These are phyloP conservation scores for Neuroterus valhalla DNA, from an alignment of 1,140 invertebrate species.

Conservation along the genomic window DNA sequence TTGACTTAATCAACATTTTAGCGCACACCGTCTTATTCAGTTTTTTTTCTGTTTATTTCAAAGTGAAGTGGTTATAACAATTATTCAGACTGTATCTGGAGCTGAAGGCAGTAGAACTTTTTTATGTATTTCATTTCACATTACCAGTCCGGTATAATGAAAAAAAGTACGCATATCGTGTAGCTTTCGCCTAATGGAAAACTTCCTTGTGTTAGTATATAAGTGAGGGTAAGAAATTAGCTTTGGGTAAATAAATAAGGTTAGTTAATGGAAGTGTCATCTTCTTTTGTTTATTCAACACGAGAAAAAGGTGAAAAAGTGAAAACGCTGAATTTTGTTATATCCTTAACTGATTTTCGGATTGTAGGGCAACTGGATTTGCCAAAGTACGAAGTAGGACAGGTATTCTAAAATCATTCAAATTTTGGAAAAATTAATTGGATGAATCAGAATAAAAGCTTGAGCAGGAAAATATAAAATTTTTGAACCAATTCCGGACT, in stretches of 20 bases:
- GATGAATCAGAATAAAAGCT: too few relatives aligned
- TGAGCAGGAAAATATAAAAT: too few relatives aligned
- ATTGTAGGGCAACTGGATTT: too few relatives aligned
- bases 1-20: too few relatives aligned
- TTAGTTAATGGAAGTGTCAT: neutral
- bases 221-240: slow-evolving; percentile 10
- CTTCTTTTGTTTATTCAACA: slow-evolving; percentile 2
- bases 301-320: slow-evolving; percentile 1
- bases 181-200: neutral
- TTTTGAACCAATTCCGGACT: too few relatives aligned
- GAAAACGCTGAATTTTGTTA: neutral
- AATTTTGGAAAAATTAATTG: neutral
- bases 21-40: too few relatives aligned
- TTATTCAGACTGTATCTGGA: neutral
- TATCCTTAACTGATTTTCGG: neutral
- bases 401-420: neutral
- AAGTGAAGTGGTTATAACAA: neutral
- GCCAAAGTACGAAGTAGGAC: too few relatives aligned
- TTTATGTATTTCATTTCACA: neutral
- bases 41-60: neutral
- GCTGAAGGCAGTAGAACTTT: neutral
- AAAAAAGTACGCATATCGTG: neutral
- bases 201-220: slow-evolving; percentile 7
- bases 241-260: slow-evolving; percentile 5
- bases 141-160: neutral